Evolutionary conservation across 1,140 invertebrate species (phyloP).

Genomic region (Theocolax elegans): DNA sequence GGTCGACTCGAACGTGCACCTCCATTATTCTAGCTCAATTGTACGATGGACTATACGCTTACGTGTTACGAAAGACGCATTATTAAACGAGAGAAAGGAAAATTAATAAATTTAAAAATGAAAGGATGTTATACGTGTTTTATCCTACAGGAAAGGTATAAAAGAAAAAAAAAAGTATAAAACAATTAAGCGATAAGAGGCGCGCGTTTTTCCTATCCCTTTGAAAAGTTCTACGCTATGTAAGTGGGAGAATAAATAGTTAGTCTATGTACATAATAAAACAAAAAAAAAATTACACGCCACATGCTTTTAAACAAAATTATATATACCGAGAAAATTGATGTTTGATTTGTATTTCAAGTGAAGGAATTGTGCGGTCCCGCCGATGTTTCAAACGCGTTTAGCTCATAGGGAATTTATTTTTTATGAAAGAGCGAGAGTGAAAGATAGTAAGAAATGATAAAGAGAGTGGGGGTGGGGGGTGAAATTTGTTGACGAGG

Average conservation of each 20-base stretch:
- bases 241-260: background rate
- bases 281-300: background rate
- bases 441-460: constrained; percentile 12
- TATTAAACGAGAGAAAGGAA: background rate
- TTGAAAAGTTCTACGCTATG: background rate
- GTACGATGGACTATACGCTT: constrained; percentile 24
- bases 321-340: background rate
- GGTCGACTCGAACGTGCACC: background rate
- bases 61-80: constrained; percentile 7
- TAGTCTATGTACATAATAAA: constrained; percentile 31
- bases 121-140: constrained; percentile 14
- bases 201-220: background rate
- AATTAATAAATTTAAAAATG: background rate
- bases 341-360: too few species aligned
- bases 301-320: background rate
- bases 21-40: constrained; percentile 15
- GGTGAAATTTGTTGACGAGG: background rate
- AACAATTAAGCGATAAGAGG: background rate
- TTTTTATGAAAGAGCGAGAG: constrained; percentile 60
- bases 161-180: background rate
- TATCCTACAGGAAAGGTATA: background rate
- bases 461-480: constrained; percentile 39
- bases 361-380: background rate
- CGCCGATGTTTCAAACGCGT: constrained; percentile 1
- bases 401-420: constrained; percentile 63